Conservation (phyloP, 2,797 vertebrate genomes). For the Siniperca obscura region DNA sequence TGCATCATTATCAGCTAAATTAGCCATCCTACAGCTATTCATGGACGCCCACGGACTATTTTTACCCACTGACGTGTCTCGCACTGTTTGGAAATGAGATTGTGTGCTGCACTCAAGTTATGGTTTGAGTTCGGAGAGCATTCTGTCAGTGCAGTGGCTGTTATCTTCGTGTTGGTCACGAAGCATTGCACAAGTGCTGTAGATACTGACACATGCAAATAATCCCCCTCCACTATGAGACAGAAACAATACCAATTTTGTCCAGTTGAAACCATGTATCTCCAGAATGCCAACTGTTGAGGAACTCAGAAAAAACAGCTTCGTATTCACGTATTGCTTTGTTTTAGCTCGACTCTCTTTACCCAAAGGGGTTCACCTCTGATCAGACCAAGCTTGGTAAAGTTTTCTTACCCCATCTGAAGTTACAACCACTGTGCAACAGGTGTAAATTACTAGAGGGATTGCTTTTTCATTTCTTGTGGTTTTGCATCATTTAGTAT, state of each 20-base stretch:
- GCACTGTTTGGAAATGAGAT: slow-evolving; percentile 59
- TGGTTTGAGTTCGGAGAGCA: slow-evolving; percentile 10
- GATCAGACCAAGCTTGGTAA: not conserved
- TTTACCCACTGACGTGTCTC: slow-evolving; percentile 53
- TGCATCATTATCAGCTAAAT: slow-evolving; percentile 83
- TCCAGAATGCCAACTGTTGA: not conserved
- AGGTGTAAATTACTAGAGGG: not conserved
- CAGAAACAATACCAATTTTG: not conserved
- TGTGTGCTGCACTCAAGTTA: slow-evolving; percentile 34
- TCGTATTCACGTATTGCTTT: not conserved
- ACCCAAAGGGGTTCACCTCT: not conserved
- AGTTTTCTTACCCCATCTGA: not conserved
- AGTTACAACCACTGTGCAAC: not conserved
- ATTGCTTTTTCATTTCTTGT: not conserved
- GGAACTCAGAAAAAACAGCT: not conserved
- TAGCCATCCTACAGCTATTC: slow-evolving; percentile 69
- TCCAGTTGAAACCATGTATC: not conserved
- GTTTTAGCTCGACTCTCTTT: not conserved
- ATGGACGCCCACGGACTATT: slow-evolving; percentile 63
- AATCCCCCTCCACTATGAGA: not conserved
- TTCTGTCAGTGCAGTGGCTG: slow-evolving; percentile 18
- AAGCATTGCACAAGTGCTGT: slow-evolving; percentile 26
- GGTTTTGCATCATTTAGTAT: not conserved
- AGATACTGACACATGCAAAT: slow-evolving; percentile 12
- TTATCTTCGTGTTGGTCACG: slow-evolving; percentile 10